Base-by-base conservation (phyloP, 2,888 invertebrate species). In the Polymixis lichenea region DNA sequence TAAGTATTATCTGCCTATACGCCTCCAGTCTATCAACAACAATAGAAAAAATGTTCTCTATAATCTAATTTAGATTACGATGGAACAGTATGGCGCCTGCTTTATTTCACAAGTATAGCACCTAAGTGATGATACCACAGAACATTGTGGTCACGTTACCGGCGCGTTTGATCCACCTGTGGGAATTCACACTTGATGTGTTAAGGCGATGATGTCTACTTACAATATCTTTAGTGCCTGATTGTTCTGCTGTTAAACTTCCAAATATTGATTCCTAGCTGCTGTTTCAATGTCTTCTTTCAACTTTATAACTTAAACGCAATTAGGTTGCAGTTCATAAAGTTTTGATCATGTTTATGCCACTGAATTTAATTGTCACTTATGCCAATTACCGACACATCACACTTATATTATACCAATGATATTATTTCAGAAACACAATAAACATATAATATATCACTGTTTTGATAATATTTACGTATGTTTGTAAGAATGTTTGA, bases 131-230 rank as follows among this genome's bases (percentile, higher is more conserved):
- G 53, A 78, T 75, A 68, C 49, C 80, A 68, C 70, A 62, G 70
- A 58, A 49, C 55, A 70, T 25, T 4, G 56, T 28, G 58, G 82
- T 64, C 60, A 22, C 55, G 58, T 49, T 19, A 73, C 28, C 73
- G 75, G 75, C 55, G 70, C 70, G 62, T 80, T 70, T 60, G 61
- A 75, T 68, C 13, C 38, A 7, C n/a, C 32, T 60, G 80, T 75
- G 80, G 70, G 67, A 80, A 65, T 38, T 84, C 64, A 84, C 84
- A 75, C 80, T 67, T 19, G 8, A 22, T 0, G 5, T 25, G 8
- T 82, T 82, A 82, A 82, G 82, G 82, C 60, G 60, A 75, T 7
- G 84, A 25, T 60, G n/a, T 22, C 7, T 25, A 38, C 22, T 46
- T 62, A 32, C 15, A 55, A 8, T 55, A 17, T 56, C 17, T 56